Percentiles rank a stretch among this genome's conserved stretches.
These are phyloP conservation scores for Nerophis ophidion DNA, from an alignment of 2,113 vertebrate genomes.

Conservation along the genomic window DNA sequence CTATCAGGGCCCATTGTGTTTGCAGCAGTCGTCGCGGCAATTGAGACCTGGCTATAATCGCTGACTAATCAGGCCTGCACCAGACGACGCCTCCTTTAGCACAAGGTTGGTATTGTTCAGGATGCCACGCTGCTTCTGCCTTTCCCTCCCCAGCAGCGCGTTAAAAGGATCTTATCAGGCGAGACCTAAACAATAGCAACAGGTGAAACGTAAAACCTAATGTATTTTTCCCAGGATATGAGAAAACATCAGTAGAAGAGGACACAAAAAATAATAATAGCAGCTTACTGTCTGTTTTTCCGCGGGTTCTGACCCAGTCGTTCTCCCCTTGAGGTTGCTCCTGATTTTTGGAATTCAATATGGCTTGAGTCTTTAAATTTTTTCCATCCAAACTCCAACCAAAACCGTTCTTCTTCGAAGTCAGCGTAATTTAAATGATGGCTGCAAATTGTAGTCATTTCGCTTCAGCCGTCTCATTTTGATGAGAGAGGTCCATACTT, in stretches of 20 bases:
- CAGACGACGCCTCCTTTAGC: conserved; percentile 68
- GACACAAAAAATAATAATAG: too few species aligned
- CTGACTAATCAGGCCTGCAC: conserved; percentile 75
- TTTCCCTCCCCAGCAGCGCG: conserved; percentile 6
- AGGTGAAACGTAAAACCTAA: conserved; percentile 44
- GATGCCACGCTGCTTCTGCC: conserved; percentile 43
- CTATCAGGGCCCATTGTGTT: conserved; percentile 72
- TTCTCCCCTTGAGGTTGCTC: too few species aligned
- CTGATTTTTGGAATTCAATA: too few species aligned
- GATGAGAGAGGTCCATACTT: too few species aligned
- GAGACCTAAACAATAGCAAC: conserved; percentile 45
- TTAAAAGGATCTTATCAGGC: conserved; percentile 49
- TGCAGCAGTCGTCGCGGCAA: conserved; percentile 73
- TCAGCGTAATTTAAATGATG: too few species aligned
- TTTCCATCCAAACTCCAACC: too few species aligned
- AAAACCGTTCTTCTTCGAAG: too few species aligned
- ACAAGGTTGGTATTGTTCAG: conserved; percentile 70
- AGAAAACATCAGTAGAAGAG: background rate
- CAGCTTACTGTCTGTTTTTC: too few species aligned
- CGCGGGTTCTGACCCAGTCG: too few species aligned
- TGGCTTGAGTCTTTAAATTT: too few species aligned
- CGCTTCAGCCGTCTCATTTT: too few species aligned
- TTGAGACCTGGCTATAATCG: conserved; percentile 75
- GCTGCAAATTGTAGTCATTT: too few species aligned
- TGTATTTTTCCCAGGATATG: conserved; percentile 6